These are phyloP conservation scores for Scaptodrosophila latifasciaeformis DNA, from an alignment of 2,888 invertebrate species.

Conservation along the genomic window DNA sequence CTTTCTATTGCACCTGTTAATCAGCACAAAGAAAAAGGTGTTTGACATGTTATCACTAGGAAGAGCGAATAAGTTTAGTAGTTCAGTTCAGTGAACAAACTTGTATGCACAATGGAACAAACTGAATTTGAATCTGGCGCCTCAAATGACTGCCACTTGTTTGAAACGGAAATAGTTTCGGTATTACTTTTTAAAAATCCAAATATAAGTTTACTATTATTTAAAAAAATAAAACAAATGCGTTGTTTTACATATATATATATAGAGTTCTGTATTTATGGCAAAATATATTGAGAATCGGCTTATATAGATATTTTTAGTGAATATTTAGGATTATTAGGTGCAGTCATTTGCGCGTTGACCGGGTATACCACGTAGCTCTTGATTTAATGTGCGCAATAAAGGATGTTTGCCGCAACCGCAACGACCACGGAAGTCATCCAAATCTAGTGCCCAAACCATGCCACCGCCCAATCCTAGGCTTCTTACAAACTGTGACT, in stretches of 20 bases:
- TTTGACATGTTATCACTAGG: too few species aligned
- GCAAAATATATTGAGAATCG: constrained; percentile 65
- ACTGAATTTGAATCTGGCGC: too few species aligned
- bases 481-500: constrained; percentile 78
- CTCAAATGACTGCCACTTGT: too few species aligned
- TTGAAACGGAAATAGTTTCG: too few species aligned
- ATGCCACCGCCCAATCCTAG: constrained; percentile 83
- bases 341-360: constrained; percentile 76
- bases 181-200: too few species aligned
- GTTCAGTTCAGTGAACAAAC: too few species aligned
- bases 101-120: too few species aligned
- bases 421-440: constrained; percentile 83
- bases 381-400: constrained; percentile 80
- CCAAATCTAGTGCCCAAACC: constrained; percentile 87
- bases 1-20: too few species aligned
- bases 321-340: constrained; percentile 44
- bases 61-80: too few species aligned
- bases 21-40: too few species aligned
- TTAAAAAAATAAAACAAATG: background rate
- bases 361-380: constrained; percentile 76
- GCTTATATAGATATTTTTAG: constrained; percentile 36
- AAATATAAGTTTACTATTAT: too few species aligned
- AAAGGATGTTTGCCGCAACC: constrained; percentile 83
- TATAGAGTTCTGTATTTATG: constrained; percentile 22
- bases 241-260: constrained; percentile 6